Base-by-base conservation (phyloP, 2,797 vertebrate genomes). In the Dipus sagitta region DNA sequence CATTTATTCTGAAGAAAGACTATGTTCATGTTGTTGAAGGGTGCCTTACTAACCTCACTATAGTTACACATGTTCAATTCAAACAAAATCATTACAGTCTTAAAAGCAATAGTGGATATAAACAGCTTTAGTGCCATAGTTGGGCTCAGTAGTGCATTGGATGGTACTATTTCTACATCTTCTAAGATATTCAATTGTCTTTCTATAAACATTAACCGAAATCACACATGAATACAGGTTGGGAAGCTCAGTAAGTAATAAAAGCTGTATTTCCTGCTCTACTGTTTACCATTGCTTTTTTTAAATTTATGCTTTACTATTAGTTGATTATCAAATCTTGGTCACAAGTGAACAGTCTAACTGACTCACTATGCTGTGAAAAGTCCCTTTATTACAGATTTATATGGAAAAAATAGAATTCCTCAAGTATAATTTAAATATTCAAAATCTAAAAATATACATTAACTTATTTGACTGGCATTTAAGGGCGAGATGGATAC, bases 301-400 rank as follows among this genome's bases (percentile, higher is more conserved):
- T 77, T 12, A 38, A 38, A 58, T 47, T 64, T 11, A 52, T 92
- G 78, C 54, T 58, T 58, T 88, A 18, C 54, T 67, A 78, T 84
- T 83, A 68, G n/a, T 65, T 17, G 80, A 92, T 93, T 92, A 72
- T 91, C 52, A 92, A 91, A 26, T 80, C 85, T 94, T 95, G 92
- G 88, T 94, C 93, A 94, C 81, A 96, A 96, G 78, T 90, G 92
- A 96, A 93, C 60, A 74, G 62, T 70, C 65, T 34, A 93, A 91
- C 23, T 75, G 26, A 71, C 14, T 81, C 54, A 91, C n/a, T 90
- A 82, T 78, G 62, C 2, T 42, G 11, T 76, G 65, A 78, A 95
- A 70, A 91, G 42, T 9, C n/a, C 1, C 65, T 47, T 62, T 64
- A 26, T 38, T 76, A 67, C 11, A 75, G 9, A 12, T 32, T 76